Evolutionary conservation across 2,113 vertebrate species (phyloP), one percentile per base, ranked within the genome.

Genomic region (Prunella himalayana): DNA sequence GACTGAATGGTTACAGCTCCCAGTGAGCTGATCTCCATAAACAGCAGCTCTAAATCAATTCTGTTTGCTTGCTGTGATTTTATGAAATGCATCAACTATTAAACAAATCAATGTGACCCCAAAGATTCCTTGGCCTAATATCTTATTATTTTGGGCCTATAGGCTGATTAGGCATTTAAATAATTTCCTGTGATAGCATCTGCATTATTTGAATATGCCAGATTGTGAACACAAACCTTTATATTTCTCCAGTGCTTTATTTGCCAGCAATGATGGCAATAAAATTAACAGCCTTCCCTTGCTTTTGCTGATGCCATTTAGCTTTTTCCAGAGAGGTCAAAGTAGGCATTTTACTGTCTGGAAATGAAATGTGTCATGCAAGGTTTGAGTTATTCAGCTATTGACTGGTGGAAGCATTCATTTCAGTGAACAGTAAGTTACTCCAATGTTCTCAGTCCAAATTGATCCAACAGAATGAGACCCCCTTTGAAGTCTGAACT

Each of bases 21-120:
- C 92, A 92, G 88, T 94, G 88, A 95, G 53, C 59, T 56, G 64
- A 86, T 19, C 50, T 76, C 60, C 85, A 49, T 83, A 95, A 97
- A 96, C 56, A 97, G 92, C 77, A 83, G n/a, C 86, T 75, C n/a
- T 84, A 81, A 97, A 96, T 94, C 88, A 90, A 86, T 97, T 95
- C 60, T 96, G 66, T 94, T 88, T 94, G 56, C 60, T 93, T 97
- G 57, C 45, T 95, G n/a, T 59, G 39, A 42, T 94, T 88, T 33
- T 78, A 87, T 82, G 71, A 96, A 95, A 88, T 42, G 81, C 68
- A 94, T 91, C 59, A 93, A 70, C 44, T 94, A 49, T 94, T 97
- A 59, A 94, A 90, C 78, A 77, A 91, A 94, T 88, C 75, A 95
- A 30, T 90, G 85, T 73, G 86, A 92, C 63, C 65, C 81, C 88